A percentile compares a stretch with the other conserved stretches of the same genome.
These are phyloP conservation scores for Acronicta aceris DNA, from an alignment of 2,888 invertebrate genomes.

Conservation along the genomic window DNA sequence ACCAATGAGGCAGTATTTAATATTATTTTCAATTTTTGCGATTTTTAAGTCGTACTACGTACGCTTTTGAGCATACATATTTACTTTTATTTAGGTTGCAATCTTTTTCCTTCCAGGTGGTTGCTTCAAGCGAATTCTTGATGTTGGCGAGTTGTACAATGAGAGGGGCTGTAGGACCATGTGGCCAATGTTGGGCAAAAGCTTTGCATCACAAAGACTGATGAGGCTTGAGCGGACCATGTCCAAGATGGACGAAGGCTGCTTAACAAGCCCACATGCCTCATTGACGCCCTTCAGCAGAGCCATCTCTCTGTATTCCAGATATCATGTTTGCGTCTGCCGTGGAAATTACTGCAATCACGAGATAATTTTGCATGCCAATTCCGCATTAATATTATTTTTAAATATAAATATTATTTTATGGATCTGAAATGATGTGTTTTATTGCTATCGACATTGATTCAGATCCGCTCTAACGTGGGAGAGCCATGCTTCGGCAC, in stretches of 20 bases:
- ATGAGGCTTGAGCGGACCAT: slow-evolving; percentile 58
- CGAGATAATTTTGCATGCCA: slow-evolving; percentile 12
- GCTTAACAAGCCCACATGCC: slow-evolving; percentile 68
- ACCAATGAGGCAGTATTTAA: too few species aligned
- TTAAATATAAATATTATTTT: slow-evolving; percentile 17
- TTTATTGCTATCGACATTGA: neutral
- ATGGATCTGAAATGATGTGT: slow-evolving; percentile 20
- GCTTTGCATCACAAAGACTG: slow-evolving; percentile 57
- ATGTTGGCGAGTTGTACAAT: slow-evolving; percentile 60
- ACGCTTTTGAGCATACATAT: too few species aligned
- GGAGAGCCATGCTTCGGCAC: too few species aligned
- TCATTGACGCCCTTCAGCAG: slow-evolving; percentile 70
- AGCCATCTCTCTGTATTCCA: slow-evolving; percentile 67
- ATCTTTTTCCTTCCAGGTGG: slow-evolving; percentile 39
- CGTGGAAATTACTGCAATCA: slow-evolving; percentile 65
- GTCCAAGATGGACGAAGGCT: slow-evolving; percentile 55
- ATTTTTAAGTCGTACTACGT: too few species aligned
- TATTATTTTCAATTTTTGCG: too few species aligned
- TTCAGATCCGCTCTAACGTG: too few species aligned
- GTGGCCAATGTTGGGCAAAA: slow-evolving; percentile 57
- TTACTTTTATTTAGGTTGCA: neutral
- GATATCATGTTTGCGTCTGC: slow-evolving; percentile 75
- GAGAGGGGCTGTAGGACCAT: slow-evolving; percentile 69
- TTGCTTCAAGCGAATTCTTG: slow-evolving; percentile 65
- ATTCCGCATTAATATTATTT: slow-evolving; percentile 13